Conservation (phyloP, 2,797 vertebrate genomes). For the Kryptolebias ocellatus region DNA sequence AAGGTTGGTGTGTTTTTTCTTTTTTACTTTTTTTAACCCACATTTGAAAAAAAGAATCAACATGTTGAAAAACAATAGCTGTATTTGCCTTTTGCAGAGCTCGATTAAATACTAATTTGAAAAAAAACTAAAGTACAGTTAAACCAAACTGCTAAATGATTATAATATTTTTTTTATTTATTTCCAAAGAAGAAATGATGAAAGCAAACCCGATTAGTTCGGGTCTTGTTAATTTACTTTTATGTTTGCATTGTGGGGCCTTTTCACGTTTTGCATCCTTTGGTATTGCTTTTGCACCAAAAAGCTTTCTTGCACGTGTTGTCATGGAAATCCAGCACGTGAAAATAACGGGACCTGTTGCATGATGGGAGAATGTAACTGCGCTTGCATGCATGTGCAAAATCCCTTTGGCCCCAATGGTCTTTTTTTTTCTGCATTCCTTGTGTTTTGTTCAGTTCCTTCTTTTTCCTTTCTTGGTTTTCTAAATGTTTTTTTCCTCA, state of each 20-base stretch:
- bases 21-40: constrained; percentile 99
- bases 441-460: constrained; percentile 61
- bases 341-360: constrained; percentile 89
- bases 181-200: constrained; percentile 82
- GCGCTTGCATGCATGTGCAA: constrained; percentile 90
- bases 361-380: constrained; percentile 98
- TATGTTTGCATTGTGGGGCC: constrained; percentile 98
- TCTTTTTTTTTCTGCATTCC: constrained; percentile 73
- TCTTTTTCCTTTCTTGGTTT: constrained; percentile 60
- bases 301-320: constrained; percentile 91
- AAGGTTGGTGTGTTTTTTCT: constrained; percentile 99
- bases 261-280: constrained; percentile 96
- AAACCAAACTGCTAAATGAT: constrained; percentile 82
- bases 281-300: constrained; percentile 93
- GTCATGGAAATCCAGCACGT: constrained; percentile 93
- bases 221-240: constrained; percentile 85
- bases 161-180: constrained; percentile 73
- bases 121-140: constrained; percentile 81
- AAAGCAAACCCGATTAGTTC: constrained; percentile 88
- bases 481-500: constrained; percentile 56
- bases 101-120: constrained; percentile 77
- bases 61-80: constrained; percentile 78
- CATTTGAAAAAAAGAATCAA: constrained; percentile 87
- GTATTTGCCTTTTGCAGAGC: constrained; percentile 75
- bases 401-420: constrained; percentile 73